Percentiles rank a stretch among this genome's conserved stretches.
These are phyloP conservation scores for Cygnus olor DNA, from an alignment of 2,797 vertebrate species.

Conservation along the genomic window DNA sequence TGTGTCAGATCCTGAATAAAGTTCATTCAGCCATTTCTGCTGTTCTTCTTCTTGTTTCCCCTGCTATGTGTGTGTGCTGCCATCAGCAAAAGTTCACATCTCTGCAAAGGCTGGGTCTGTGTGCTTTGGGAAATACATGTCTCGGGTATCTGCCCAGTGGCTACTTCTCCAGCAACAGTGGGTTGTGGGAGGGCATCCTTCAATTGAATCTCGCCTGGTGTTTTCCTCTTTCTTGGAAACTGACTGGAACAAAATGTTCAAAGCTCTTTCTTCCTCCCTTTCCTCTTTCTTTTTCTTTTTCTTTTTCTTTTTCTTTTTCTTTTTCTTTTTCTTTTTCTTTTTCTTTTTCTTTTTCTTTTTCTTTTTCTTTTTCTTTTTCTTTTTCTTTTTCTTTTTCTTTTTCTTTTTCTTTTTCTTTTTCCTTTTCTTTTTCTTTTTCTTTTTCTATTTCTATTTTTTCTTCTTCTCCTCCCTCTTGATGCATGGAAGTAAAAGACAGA, in stretches of 20 bases:
- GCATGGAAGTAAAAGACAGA: background rate
- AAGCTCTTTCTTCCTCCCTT: background rate
- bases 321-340: background rate
- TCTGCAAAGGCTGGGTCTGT: background rate
- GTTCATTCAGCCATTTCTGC: slow-evolving; percentile 56
- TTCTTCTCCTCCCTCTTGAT: background rate
- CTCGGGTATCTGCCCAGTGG: background rate
- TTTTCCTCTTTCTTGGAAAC: slow-evolving; percentile 44
- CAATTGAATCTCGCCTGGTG: background rate
- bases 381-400: too few species aligned
- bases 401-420: background rate
- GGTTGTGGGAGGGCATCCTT: background rate
- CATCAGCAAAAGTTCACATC: background rate
- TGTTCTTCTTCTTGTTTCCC: slow-evolving; percentile 29
- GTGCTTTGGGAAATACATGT: background rate
- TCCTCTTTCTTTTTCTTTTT: background rate
- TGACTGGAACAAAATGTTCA: slow-evolving; percentile 57
- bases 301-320: too few species aligned
- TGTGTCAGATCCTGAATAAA: slow-evolving; percentile 61
- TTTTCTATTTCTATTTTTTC: too few species aligned
- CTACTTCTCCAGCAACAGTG: background rate
- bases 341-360: too few species aligned
- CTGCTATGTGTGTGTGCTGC: slow-evolving; percentile 12
- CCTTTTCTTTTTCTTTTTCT: background rate
- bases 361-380: too few species aligned